A percentile compares a stretch with the other conserved stretches of the same genome.
phyloP scores from a whole-genome alignment of 37 sponge, comb jelly and placozoan species.

The Aphrocallistes beatrix region DNA sequence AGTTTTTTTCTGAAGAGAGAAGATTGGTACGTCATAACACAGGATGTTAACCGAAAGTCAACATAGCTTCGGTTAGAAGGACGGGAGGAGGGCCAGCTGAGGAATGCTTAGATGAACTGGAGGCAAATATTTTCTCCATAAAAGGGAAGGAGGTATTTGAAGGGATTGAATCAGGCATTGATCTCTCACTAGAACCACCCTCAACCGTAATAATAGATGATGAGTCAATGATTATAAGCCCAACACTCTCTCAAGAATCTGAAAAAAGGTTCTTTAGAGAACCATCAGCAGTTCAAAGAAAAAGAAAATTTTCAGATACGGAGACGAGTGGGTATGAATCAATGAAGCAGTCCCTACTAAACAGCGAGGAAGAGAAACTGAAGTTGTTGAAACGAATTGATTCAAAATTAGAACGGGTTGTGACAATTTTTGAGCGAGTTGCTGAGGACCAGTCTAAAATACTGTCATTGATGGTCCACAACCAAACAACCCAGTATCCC shows the following conservation, averaged over 20 bases:
- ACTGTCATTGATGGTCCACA: neutral
- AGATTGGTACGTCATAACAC: too few species aligned
- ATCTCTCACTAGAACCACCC: neutral
- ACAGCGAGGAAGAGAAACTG: constrained; percentile 13
- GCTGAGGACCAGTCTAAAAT: constrained; percentile 12
- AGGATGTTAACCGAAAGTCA: too few species aligned
- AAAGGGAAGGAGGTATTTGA: neutral
- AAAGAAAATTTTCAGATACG: neutral
- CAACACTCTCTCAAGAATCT: neutral
- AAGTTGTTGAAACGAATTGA: neutral
- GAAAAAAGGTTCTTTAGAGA: neutral
- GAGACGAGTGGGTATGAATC: neutral
- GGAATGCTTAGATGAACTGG: constrained; percentile 5
- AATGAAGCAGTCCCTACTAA: neutral
- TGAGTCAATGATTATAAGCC: constrained; percentile 1
- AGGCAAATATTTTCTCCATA: neutral
- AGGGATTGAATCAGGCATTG: neutral
- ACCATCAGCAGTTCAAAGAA: neutral
- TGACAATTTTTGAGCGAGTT: neutral
- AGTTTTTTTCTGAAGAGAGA: too few species aligned
- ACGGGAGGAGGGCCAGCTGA: neutral
- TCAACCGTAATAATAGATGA: neutral
- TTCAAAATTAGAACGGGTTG: neutral
- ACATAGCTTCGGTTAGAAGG: neutral
- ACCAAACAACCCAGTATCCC: neutral